Conservation (phyloP, 1,140 invertebrate species). For the Chironomus tepperi region DNA sequence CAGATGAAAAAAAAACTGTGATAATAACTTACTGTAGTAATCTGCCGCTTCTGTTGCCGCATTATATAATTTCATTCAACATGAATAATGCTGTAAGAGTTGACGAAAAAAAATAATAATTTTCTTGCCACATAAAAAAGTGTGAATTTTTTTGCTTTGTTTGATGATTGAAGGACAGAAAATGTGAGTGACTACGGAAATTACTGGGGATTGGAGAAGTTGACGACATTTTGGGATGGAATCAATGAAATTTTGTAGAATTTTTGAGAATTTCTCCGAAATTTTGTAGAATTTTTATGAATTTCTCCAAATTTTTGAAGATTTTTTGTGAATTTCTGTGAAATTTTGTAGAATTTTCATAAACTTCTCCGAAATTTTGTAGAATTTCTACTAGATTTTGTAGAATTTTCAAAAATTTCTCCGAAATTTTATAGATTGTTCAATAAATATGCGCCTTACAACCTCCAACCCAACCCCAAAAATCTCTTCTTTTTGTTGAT, state of each 20-base stretch:
- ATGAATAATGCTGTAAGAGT: background rate
- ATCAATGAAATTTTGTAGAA: too few species aligned
- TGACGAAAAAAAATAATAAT: background rate
- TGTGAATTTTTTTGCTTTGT: background rate
- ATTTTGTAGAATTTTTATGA: too few species aligned
- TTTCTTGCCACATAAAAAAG: background rate
- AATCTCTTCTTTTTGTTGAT: background rate
- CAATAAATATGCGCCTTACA: too few species aligned
- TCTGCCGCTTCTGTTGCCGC: background rate
- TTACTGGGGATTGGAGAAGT: background rate
- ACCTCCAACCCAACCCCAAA: background rate
- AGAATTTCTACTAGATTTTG: too few species aligned
- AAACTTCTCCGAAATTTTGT: too few species aligned
- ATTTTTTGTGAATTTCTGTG: too few species aligned
- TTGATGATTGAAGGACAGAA: background rate
- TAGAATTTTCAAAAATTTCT: too few species aligned
- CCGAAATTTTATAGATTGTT: too few species aligned
- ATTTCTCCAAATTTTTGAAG: too few species aligned
- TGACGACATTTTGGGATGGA: too few species aligned
- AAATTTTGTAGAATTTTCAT: too few species aligned
- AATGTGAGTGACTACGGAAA: background rate
- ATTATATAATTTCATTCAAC: background rate
- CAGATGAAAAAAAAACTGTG: background rate
- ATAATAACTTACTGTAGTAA: slow-evolving; percentile 9
- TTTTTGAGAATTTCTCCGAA: too few species aligned